Percentiles rank a stretch among this genome's conserved stretches.
Conservation (phyloP, 2,888 invertebrate species). For the Aleiodes alternator region DNA sequence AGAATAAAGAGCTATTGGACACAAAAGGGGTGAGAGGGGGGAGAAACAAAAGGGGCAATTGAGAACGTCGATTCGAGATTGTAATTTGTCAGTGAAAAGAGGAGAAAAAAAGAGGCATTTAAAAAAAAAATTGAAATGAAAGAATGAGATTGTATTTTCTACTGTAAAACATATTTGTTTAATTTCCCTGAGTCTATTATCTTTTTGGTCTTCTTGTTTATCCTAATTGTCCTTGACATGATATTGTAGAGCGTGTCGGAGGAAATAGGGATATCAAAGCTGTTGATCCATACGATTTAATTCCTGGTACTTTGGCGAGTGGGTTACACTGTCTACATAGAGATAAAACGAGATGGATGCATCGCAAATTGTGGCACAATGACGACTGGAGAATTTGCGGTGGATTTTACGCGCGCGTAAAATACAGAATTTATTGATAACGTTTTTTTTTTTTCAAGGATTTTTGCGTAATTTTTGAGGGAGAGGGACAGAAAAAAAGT, state of each 20-base stretch:
- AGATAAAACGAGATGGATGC: conserved; percentile 18
- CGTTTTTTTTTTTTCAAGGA: not conserved
- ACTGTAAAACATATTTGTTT: conserved; percentile 1
- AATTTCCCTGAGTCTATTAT: not conserved
- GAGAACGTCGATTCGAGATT: conserved; percentile 40
- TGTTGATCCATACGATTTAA: conserved; percentile 18
- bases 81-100: conserved; percentile 29
- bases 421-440: not conserved
- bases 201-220: not conserved
- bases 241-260: conserved; percentile 19
- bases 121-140: no score
- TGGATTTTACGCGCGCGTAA: not conserved
- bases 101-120: not conserved
- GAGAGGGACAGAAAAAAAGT: not conserved
- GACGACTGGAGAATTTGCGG: conserved; percentile 2
- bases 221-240: conserved; percentile 28
- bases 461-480: not conserved
- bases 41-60: conserved; percentile 40
- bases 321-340: not conserved
- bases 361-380: conserved; percentile 26
- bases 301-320: not conserved
- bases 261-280: conserved; percentile 20
- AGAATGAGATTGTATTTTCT: conserved; percentile 2
- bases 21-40: not conserved
- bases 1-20: not conserved